A percentile compares a stretch with the other conserved stretches of the same genome.
These are phyloP conservation scores for Ochropleura plecta DNA, from an alignment of 2,888 invertebrate genomes.

Conservation along the genomic window DNA sequence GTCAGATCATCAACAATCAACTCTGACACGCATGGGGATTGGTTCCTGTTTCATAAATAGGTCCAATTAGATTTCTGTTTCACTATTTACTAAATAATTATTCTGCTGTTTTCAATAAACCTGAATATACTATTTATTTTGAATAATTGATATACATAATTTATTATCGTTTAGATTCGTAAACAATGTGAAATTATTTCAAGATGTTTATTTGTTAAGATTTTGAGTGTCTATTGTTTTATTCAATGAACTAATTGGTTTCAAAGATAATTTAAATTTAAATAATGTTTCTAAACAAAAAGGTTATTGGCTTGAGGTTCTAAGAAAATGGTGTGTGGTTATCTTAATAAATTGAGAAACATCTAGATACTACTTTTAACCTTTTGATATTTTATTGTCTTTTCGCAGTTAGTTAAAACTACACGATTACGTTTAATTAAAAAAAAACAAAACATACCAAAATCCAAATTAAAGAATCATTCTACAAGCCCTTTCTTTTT, in stretches of 20 bases:
- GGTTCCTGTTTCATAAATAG: no score
- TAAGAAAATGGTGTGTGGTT: conserved; percentile 10
- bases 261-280: conserved; percentile 17
- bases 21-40: no score
- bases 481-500: no score
- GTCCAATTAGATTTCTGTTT: not conserved
- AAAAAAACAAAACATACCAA: no score
- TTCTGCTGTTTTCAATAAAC: conserved; percentile 10
- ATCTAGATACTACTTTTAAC: not conserved
- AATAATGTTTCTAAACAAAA: conserved; percentile 2
- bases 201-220: conserved; percentile 48
- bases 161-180: conserved; percentile 15
- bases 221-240: conserved; percentile 40
- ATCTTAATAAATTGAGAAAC: not conserved
- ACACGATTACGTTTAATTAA: not conserved
- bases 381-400: not conserved
- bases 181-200: conserved; percentile 49
- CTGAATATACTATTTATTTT: conserved; percentile 26
- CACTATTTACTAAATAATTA: not conserved
- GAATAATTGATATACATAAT: conserved; percentile 30
- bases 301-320: not conserved
- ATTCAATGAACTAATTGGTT: conserved; percentile 42
- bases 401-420: not conserved
- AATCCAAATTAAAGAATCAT: no score
- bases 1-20: no score